These are phyloP conservation scores for Aphrocallistes beatrix DNA, from an alignment of 37 sponge, comb jelly and placozoan species.

Conservation along the genomic window DNA sequence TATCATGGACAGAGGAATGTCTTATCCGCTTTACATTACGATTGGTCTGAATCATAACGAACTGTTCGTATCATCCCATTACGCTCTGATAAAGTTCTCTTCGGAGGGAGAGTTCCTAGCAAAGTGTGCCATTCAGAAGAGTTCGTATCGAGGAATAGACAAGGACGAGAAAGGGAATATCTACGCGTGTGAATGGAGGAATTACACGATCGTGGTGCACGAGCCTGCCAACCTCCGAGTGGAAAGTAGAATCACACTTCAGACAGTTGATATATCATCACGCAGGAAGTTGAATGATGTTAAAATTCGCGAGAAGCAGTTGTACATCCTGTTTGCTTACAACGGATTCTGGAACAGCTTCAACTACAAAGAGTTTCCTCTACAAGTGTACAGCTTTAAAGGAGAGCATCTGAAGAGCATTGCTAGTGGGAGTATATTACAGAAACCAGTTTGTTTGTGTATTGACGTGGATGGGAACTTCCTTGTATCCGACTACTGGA, in stretches of 20 bases:
- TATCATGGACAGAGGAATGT: background rate
- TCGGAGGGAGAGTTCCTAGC: background rate
- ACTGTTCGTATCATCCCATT: background rate
- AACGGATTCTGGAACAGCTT: background rate
- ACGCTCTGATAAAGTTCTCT: background rate
- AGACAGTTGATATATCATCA: background rate
- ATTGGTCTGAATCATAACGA: background rate
- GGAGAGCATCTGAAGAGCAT: background rate
- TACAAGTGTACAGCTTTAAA: background rate
- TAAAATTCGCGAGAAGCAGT: background rate
- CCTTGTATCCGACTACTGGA: constrained; percentile 3
- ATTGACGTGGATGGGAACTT: background rate
- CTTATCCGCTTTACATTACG: background rate
- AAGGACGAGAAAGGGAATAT: background rate
- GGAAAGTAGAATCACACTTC: background rate
- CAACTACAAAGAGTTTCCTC: background rate
- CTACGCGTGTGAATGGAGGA: constrained; percentile 14
- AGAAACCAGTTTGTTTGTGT: background rate
- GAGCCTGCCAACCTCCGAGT: background rate
- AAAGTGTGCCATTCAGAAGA: background rate
- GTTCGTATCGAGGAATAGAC: background rate
- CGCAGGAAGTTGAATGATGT: background rate
- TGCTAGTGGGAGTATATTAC: background rate
- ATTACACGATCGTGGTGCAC: background rate
- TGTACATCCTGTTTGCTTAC: background rate